Evolutionary conservation across 2,113 vertebrate genomes (phyloP).

Genomic region (Empidonax traillii): DNA sequence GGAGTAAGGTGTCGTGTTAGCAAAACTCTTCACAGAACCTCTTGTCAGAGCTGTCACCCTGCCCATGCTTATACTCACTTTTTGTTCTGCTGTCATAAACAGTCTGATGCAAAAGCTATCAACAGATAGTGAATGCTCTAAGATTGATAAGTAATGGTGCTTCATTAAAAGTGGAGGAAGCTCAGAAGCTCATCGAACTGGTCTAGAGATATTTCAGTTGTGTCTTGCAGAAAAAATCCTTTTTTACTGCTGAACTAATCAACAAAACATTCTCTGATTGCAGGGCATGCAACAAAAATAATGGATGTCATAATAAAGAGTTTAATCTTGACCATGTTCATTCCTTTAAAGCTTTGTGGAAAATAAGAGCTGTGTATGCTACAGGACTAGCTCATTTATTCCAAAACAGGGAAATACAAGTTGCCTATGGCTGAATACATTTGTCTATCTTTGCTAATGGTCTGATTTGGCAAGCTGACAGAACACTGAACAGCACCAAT

Average conservation of each 20-base stretch:
- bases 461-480: neutral
- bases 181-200: neutral
- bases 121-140: neutral
- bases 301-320: neutral
- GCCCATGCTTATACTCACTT: neutral
- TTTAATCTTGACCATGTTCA: neutral
- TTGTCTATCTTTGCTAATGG: neutral
- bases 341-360: neutral
- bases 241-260: neutral
- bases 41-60: neutral
- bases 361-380: neutral
- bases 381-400: neutral
- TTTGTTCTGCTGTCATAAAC: neutral
- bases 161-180: neutral
- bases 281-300: neutral
- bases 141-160: neutral
- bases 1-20: neutral
- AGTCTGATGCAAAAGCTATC: neutral
- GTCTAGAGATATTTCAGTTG: neutral
- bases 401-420: neutral
- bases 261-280: neutral
- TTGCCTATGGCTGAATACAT: neutral
- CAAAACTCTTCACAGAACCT: neutral
- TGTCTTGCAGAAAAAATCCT: neutral
- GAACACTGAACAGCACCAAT: neutral